phyloP scores from a whole-genome alignment of 2,113 vertebrate species.

The Salvelinus namaycush region DNA sequence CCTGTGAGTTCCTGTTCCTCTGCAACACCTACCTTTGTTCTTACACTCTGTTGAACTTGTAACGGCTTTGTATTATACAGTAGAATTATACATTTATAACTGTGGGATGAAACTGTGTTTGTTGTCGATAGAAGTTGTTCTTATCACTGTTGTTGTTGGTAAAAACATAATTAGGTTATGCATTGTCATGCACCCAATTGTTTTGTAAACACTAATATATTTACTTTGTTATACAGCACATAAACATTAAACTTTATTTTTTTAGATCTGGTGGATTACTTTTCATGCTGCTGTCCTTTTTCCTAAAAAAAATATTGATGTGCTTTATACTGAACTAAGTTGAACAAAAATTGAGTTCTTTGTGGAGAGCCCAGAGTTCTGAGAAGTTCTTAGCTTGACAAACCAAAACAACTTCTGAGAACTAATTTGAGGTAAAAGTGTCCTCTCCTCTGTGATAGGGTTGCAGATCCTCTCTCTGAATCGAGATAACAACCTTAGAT shows the following conservation, averaged over 20 bases:
- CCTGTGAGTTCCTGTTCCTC: too few species aligned
- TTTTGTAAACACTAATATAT: conserved; percentile 83
- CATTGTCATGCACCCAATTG: conserved; percentile 36
- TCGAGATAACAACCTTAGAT: too few species aligned
- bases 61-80: not conserved
- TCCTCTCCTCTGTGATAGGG: too few species aligned
- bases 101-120: conserved; percentile 35
- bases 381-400: too few species aligned
- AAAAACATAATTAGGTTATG: conserved; percentile 36
- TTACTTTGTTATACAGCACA: conserved; percentile 83
- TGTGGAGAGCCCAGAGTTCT: too few species aligned
- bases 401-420: too few species aligned
- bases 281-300: too few species aligned
- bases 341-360: too few species aligned
- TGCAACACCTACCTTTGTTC: conserved; percentile 25
- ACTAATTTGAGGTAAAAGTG: too few species aligned
- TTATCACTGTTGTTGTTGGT: conserved; percentile 38
- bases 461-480: too few species aligned
- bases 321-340: too few species aligned
- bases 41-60: conserved; percentile 21
- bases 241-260: conserved; percentile 81
- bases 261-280: conserved; percentile 34
- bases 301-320: too few species aligned
- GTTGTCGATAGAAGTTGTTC: conserved; percentile 34
- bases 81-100: conserved; percentile 27